Evolutionary conservation across 92 coral and sea anemone species (phyloP).

Genomic region (Pocillopora grandis): DNA sequence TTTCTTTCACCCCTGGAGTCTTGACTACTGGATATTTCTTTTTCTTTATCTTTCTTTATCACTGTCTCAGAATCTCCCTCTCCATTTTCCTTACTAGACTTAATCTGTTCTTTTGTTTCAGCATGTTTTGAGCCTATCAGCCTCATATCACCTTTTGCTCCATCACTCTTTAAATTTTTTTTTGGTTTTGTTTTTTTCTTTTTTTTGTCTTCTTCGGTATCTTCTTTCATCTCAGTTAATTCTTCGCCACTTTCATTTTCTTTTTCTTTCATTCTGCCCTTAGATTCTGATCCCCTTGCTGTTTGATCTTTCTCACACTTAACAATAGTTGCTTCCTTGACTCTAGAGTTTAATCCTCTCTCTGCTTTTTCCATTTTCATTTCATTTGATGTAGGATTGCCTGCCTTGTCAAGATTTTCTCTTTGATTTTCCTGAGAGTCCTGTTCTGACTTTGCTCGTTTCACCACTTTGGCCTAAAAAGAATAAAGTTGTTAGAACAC

Average conservation of each 20-base stretch:
- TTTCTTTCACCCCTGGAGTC: constrained; percentile 23
- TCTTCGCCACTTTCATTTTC: neutral
- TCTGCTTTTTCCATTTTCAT: neutral
- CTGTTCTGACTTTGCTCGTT: constrained; percentile 32
- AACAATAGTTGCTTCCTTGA: constrained; percentile 14
- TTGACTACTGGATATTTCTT: neutral
- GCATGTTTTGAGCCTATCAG: neutral
- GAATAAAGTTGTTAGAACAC: too few species aligned
- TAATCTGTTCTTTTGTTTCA: neutral
- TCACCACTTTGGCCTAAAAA: neutral
- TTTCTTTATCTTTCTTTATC: constrained; percentile 20
- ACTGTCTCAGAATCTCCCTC: neutral
- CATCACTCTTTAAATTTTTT: constrained; percentile 17
- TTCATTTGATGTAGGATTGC: neutral
- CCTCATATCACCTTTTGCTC: neutral
- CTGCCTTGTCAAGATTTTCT: neutral
- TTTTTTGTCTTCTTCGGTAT: constrained; percentile 24
- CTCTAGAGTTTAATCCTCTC: constrained; percentile 3
- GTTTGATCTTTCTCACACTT: too few species aligned
- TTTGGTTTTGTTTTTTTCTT: constrained; percentile 13
- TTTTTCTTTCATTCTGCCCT: neutral
- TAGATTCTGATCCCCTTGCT: too few species aligned
- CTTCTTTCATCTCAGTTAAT: neutral
- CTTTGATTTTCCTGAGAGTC: neutral
- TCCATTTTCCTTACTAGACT: neutral